Evolutionary conservation across 2,888 invertebrate species (phyloP), one percentile per base, ranked within the genome.

Genomic region (Morinoia aosen): DNA sequence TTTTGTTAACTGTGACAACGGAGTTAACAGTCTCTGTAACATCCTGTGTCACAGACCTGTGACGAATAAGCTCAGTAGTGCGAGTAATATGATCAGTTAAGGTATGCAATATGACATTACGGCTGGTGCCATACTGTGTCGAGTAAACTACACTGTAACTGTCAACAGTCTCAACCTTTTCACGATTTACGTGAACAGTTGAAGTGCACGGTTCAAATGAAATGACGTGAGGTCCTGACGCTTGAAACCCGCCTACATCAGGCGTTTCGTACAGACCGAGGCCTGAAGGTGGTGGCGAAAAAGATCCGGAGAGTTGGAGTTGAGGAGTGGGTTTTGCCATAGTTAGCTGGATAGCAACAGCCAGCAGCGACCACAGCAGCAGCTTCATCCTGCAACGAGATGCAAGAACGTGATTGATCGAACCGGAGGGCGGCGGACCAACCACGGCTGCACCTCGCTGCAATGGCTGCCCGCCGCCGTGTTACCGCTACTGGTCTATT

Each of bases 341-440:
- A n/a, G 57, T 33, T 56, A 93, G 12, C 56, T 93, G 93, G 57
- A 93, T 14, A 57, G 57, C 93, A 57, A 57, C 40, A 93, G 93
- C 93, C 93, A 93, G 93, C 93, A 93, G 57, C 58, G 93, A 93
- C 93, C 39, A 93, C 93, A 93, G 57, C 93, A 93, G 58, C 93
- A 93, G 57, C 93, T 93, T 93, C 93, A 93, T 93, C 93, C 93
- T 93, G 93, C 93, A 93, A 93, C 93, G 93, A 93, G 93, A 93
- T 93, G 93, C 93, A 93, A 93, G 40, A 93, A 93, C 93, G 93
- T 93, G 93, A 93, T 93, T 93, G 93, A 93, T 93, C 93, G 93
- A 93, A 93, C 93, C 93, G 93, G 93, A 93, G 93, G 93, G 93
- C 93, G 93, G 93, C 93, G 93, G 93, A 93, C 93, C 93, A 93